Percentiles rank a stretch among this genome's conserved stretches.
These are phyloP conservation scores for Limnodromus scolopaceus DNA, from an alignment of 2,797 vertebrate genomes.

Conservation along the genomic window DNA sequence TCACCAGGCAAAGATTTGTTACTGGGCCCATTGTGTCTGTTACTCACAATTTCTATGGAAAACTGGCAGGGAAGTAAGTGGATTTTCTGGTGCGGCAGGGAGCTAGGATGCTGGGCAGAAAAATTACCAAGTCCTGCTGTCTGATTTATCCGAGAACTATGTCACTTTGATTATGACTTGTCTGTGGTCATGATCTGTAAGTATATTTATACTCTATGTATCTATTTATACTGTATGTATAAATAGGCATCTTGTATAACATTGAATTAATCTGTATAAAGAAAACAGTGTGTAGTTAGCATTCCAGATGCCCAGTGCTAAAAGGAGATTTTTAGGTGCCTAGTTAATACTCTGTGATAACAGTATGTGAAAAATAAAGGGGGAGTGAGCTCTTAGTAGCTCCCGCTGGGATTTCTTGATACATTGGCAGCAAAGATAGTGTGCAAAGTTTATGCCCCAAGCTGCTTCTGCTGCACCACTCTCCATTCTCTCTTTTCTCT, in stretches of 20 bases:
- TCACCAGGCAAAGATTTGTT: not conserved
- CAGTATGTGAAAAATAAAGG: not conserved
- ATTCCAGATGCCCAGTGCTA: not conserved
- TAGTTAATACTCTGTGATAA: not conserved
- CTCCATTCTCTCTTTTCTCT: not conserved
- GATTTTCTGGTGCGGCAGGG: not conserved
- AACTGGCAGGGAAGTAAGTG: not conserved
- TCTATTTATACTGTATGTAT: not conserved
- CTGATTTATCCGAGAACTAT: not conserved
- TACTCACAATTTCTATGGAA: not conserved
- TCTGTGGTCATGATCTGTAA: not conserved
- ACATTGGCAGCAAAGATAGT: not conserved
- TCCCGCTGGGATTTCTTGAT: not conserved
- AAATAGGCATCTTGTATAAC: not conserved
- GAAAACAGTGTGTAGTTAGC: not conserved
- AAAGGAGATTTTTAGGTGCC: not conserved
- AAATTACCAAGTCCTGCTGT: accelerated
- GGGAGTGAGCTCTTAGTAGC: not conserved
- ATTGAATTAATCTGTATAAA: not conserved
- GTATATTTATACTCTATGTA: not conserved
- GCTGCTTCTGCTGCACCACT: not conserved
- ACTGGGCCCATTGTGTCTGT: accelerated
- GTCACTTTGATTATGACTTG: not conserved
- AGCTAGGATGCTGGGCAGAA: not conserved
- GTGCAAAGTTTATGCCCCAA: not conserved